Evolutionary conservation across 1,140 invertebrate species (phyloP), one percentile per base, ranked within the genome.

Genomic region (Diploscapter pachys): DNA sequence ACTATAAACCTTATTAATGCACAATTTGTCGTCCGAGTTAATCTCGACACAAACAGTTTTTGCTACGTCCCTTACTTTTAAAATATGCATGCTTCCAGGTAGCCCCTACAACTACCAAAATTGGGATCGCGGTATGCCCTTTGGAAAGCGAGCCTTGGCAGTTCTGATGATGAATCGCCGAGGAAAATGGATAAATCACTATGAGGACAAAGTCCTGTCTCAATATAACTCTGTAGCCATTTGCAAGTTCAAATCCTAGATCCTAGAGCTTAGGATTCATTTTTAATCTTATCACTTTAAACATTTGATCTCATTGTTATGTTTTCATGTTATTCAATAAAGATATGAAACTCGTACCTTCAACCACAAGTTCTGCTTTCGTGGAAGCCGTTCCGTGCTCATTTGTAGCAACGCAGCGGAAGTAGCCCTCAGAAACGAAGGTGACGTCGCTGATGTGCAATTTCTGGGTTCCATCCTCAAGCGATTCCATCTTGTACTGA

Each of bases 301-400:
- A 31, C 31, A 31, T 31, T 31, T 31, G 31, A 31, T 31, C 31
- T 31, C 31, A 31, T 31, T 31, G 31, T 31, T 31, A 31, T 31
- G 31, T 31, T 31, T 31, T 31, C 31, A 31, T 31, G 31, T 31
- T 31, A 31, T 31, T 31, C 31, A 31, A 31, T 31, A 31, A 31
- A 31, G 31, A 31, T 31, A 31, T 31, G 31, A 4, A 53, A 54
- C 49, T 76, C 79, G 74, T 68, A 81, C 84, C 84, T 65, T 77
- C 75, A 50, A 85, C 63, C 8, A 63, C 73, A 55, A 86, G 72
- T 72, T 86, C 83, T 55, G 83, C 82, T 63, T 86, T 85, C 3
- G 83, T 85, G 8, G 79, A 81, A 31, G 84, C 84, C 3, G 83
- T 85, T 59, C 83, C 83, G 66, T 85, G 75, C 54, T 81, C 83